Percentiles rank a stretch among this genome's conserved stretches.
These are phyloP conservation scores for Nycticryphes semicollaris DNA, from an alignment of 2,113 vertebrate genomes.

Conservation along the genomic window DNA sequence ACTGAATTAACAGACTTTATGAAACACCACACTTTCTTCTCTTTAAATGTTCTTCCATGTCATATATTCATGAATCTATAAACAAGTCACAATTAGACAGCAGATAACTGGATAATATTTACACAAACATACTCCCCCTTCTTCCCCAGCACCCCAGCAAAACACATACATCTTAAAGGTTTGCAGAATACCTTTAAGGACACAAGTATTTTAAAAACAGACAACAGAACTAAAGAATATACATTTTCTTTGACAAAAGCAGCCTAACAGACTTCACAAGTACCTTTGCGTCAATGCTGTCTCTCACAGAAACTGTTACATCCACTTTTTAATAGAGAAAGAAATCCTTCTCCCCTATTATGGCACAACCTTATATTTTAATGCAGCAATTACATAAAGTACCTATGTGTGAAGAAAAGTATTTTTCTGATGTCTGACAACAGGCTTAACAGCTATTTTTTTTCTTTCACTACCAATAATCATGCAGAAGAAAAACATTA, in stretches of 20 bases:
- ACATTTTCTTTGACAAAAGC: conserved; percentile 30
- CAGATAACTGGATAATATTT: conserved; percentile 11
- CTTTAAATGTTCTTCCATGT: conserved; percentile 11
- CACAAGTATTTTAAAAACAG: not conserved
- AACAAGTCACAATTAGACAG: conserved; percentile 6
- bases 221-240: not conserved
- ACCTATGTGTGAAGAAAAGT: conserved; percentile 39
- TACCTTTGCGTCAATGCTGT: conserved; percentile 43
- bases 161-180: not conserved
- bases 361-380: conserved; percentile 8
- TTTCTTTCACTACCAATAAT: conserved; percentile 19
- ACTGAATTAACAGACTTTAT: conserved; percentile 42
- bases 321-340: not conserved
- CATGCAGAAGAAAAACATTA: not conserved
- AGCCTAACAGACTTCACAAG: conserved; percentile 36
- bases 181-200: not conserved
- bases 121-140: not conserved
- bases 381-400: conserved; percentile 35
- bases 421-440: conserved; percentile 29
- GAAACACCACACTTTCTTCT: conserved; percentile 13
- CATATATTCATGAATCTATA: not conserved
- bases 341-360: not conserved
- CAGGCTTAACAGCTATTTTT: conserved; percentile 17
- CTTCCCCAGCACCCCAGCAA: not conserved
- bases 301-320: not conserved